Evolutionary conservation across 2,113 vertebrate genomes (phyloP), one percentile per base, ranked within the genome.

Genomic region (Montifringilla adamsi): DNA sequence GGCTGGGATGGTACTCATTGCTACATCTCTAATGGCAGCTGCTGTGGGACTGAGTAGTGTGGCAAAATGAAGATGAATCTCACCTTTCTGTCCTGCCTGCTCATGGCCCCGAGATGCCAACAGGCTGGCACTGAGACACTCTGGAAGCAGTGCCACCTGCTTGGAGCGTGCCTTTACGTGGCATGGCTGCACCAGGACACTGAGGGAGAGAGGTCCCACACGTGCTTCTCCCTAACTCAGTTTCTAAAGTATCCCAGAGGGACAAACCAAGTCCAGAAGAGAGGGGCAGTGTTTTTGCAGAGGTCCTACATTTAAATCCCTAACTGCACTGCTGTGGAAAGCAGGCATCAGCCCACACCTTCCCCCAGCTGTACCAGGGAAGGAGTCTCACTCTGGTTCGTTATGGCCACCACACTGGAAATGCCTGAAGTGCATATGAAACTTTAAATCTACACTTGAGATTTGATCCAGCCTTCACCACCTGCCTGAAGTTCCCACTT

Each of bases 181-280:
- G 93, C 93, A 90, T 39, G 88, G 94, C 53, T 92, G 63, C 37
- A 84, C 86, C 85, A 89, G 53, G 12, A 80, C 89, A 12, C 50
- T 67, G 8, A 79, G 77, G 50, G 31, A 68, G 88, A 94, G 84
- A 23, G 35, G 63, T 2, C 24, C 27, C 87, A 70, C 46, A 16
- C 0, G 2, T 44, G 62, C 80, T 93, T 94, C 93, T 81, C 82
- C 69, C 66, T 94, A 49, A 62, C 52, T 79, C 77, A 27, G 47
- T 37, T 94, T 41, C 60, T 37, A 30, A 95, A 83, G 39, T 22
- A 82, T 62, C 89, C 50, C 15, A 90, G 84, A 93, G 89, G 73
- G 66, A 90, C 78, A 94, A 89, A 83, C 46, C 70, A 66, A 89
- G 62, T 47, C 77, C 80, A 74, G 67, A 67, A 91, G 80, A 91